Evolutionary conservation across 1,140 invertebrate genomes (phyloP).

Genomic region (Telenomus remus): DNA sequence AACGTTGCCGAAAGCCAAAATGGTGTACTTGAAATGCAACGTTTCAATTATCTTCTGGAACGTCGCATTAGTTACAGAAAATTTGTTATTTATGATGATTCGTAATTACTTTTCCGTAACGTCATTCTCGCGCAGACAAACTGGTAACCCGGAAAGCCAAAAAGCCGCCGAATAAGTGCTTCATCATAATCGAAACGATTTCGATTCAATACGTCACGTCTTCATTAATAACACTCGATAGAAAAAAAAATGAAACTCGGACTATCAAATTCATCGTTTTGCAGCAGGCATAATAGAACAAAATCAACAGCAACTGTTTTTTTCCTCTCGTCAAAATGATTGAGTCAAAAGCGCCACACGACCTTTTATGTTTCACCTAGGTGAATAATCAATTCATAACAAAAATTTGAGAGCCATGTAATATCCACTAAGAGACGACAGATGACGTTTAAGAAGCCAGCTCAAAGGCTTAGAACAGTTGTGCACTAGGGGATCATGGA

Average conservation of each 20-base stretch:
- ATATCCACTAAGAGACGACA: conserved; percentile 43
- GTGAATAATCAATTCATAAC: conserved; percentile 46
- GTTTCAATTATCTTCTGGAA: conserved; percentile 3
- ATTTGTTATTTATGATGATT: conserved; percentile 3
- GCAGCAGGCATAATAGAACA: conserved; percentile 31
- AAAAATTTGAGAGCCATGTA: conserved; percentile 41
- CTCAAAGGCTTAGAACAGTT: conserved; percentile 52
- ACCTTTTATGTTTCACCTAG: conserved; percentile 15
- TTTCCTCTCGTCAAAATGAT: conserved; percentile 20
- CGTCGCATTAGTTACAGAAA: conserved; percentile 15
- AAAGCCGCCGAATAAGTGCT: background rate
- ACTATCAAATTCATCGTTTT: conserved; percentile 26
- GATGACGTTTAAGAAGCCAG: conserved; percentile 50
- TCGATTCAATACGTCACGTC: conserved; percentile 2
- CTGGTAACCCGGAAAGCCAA: too few species aligned
- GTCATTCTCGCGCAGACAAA: background rate
- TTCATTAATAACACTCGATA: conserved; percentile 29
- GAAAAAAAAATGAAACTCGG: conserved; percentile 16
- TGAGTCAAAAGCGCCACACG: conserved; percentile 22
- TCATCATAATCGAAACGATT: conserved; percentile 11
- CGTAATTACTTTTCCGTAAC: conserved; percentile 9
- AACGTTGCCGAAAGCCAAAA: too few species aligned
- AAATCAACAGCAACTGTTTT: conserved; percentile 19
- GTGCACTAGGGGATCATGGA: conserved; percentile 30
- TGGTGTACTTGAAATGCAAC: background rate